Conservation (phyloP, 2,888 invertebrate genomes). For the Halictus ligatus region DNA sequence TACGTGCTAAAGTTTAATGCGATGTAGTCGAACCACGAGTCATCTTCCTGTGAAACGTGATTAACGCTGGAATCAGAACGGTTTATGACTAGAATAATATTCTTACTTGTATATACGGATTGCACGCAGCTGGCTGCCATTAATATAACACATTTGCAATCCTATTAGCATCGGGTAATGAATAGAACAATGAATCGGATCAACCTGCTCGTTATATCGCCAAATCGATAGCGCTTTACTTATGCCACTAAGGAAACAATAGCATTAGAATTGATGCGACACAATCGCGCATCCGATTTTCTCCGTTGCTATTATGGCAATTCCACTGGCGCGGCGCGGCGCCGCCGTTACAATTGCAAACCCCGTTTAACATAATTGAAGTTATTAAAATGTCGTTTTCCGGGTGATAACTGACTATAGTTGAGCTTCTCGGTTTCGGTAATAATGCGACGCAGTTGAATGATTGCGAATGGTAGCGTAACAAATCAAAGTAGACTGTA, state of each 20-base stretch:
- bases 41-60: not conserved
- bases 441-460: not conserved
- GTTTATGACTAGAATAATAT: slow-evolving; percentile 8
- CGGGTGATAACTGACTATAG: not conserved
- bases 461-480: not conserved
- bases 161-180: slow-evolving; percentile 59
- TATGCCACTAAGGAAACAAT: slow-evolving; percentile 49
- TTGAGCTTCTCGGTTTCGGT: not conserved
- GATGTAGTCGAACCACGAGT: not conserved
- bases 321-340: not conserved
- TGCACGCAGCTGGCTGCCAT: slow-evolving; percentile 16
- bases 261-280: slow-evolving; percentile 36
- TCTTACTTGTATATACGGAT: slow-evolving; percentile 32
- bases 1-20: not conserved
- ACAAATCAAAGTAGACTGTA: no score
- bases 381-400: not conserved
- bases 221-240: slow-evolving; percentile 45
- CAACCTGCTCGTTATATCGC: slow-evolving; percentile 51
- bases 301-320: slow-evolving; percentile 1
- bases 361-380: slow-evolving; percentile 9
- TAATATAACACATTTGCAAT: slow-evolving; percentile 41
- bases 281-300: slow-evolving; percentile 29
- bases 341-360: not conserved
- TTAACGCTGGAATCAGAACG: not conserved
- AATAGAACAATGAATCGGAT: slow-evolving; percentile 62